These are phyloP conservation scores for Dasyornis broadbenti DNA, from an alignment of 2,113 vertebrate genomes.

Conservation along the genomic window DNA sequence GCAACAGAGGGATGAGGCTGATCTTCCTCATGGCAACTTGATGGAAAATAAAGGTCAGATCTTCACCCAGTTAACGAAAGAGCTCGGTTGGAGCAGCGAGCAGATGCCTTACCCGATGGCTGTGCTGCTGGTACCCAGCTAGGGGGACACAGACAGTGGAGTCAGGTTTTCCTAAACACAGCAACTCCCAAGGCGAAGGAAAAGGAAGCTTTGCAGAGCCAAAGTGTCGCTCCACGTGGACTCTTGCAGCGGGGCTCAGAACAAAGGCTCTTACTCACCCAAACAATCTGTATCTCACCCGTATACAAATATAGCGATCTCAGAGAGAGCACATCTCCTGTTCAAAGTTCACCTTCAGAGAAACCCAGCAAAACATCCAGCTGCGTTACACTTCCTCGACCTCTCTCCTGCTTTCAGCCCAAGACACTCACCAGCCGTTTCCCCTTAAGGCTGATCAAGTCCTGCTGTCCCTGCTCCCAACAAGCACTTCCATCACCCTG, in stretches of 20 bases:
- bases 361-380: background rate
- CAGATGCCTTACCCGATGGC: background rate
- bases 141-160: background rate
- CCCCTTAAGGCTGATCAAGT: background rate
- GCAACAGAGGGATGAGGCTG: background rate
- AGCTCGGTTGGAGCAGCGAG: accelerated
- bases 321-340: background rate
- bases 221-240: background rate
- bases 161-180: background rate
- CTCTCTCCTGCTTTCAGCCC: background rate
- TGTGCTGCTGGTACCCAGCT: background rate
- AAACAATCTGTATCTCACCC: background rate
- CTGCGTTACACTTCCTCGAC: background rate
- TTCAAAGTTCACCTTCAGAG: constrained; percentile 35
- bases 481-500: background rate
- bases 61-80: background rate
- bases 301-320: background rate
- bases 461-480: background rate
- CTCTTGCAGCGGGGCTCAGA: background rate
- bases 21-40: background rate
- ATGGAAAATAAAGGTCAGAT: background rate
- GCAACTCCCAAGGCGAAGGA: background rate
- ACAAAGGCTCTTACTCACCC: constrained; percentile 36
- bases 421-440: background rate
- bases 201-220: constrained; percentile 45